Evolutionary conservation across 2,888 invertebrate species (phyloP).

Genomic region (Rhagonycha fulva): DNA sequence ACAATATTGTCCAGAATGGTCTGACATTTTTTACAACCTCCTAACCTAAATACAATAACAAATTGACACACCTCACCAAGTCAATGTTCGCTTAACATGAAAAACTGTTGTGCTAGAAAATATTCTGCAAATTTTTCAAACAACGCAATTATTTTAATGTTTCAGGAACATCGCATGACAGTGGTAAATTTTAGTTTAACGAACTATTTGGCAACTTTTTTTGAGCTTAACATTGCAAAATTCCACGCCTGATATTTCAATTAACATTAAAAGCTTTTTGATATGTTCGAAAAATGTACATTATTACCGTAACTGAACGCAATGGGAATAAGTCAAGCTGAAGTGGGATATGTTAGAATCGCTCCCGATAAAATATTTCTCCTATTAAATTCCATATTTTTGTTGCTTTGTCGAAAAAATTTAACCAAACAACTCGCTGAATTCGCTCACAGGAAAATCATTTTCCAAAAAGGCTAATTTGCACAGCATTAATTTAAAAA

Average conservation of each 20-base stretch:
- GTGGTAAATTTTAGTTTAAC: neutral
- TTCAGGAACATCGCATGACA: neutral
- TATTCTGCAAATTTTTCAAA: neutral
- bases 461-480: neutral
- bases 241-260: neutral
- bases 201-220: neutral
- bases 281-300: neutral
- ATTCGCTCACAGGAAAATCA: neutral
- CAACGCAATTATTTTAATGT: neutral
- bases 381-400: neutral
- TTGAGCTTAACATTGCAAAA: neutral
- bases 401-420: neutral
- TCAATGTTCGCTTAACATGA: neutral
- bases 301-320: neutral
- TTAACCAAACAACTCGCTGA: neutral
- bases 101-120: neutral
- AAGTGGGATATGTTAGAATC: neutral
- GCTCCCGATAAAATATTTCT: neutral
- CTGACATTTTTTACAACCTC: neutral
- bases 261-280: neutral
- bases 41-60: neutral
- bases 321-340: neutral
- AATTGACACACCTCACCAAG: neutral
- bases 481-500: neutral
- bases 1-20: neutral